Evolutionary conservation across 2,113 vertebrate genomes (phyloP).

Genomic region (Malurus alboscapulatus): DNA sequence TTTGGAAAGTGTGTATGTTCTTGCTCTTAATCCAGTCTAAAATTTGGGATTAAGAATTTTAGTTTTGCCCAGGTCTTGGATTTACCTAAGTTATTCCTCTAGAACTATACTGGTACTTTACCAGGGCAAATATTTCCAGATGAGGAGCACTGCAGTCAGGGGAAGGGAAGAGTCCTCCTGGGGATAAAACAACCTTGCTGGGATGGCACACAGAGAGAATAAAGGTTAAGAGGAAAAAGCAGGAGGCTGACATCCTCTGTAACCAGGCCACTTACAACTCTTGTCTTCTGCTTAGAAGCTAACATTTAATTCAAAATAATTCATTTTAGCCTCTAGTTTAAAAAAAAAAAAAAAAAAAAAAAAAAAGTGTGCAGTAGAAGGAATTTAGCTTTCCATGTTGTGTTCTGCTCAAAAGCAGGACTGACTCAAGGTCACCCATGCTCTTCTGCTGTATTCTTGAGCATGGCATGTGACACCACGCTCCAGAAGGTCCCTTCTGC

Average conservation of each 20-base stretch:
- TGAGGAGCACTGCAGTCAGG: background rate
- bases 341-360: background rate
- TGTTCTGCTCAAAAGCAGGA: background rate
- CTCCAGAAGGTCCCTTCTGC: background rate
- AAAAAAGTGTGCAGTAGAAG: background rate
- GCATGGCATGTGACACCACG: background rate
- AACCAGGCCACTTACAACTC: background rate
- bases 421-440: background rate
- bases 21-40: background rate
- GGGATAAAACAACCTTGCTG: background rate
- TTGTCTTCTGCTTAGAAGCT: background rate
- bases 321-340: background rate
- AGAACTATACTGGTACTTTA: background rate
- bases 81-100: background rate
- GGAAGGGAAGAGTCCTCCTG: background rate
- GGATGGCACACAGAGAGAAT: background rate
- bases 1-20: background rate
- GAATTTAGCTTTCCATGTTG: background rate
- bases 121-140: background rate
- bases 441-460: background rate
- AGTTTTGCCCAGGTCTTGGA: background rate
- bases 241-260: background rate
- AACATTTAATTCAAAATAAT: background rate
- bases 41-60: background rate
- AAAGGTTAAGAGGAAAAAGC: background rate